Percentiles rank a stretch among this genome's conserved stretches.
Evolutionary conservation across 1,140 invertebrate species (phyloP).

Genomic region (Drosophila ficusphila): DNA sequence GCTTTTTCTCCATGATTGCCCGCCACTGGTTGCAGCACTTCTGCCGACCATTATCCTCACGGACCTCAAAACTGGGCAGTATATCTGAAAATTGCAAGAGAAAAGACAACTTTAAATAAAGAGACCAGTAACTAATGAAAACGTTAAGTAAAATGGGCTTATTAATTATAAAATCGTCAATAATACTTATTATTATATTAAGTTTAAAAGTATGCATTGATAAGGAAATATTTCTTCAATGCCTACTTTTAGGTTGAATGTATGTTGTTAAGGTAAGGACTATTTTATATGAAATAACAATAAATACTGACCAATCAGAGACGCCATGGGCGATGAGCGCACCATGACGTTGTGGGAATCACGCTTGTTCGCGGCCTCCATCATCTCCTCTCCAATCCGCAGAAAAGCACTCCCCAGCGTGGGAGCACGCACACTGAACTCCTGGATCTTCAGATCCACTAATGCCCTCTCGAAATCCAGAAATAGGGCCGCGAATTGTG

Average conservation of each 20-base stretch:
- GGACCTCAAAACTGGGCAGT: constrained; percentile 8
- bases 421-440: constrained; percentile 95
- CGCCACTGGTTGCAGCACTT: constrained; percentile 29
- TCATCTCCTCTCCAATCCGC: constrained; percentile 8
- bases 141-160: no score
- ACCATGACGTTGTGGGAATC: fast-evolving
- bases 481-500: constrained; percentile 17
- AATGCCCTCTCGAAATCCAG: constrained; percentile 20
- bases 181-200: no score
- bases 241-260: no score
- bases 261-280: no score
- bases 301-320: constrained; percentile 7
- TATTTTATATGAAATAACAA: no score
- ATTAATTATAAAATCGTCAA: no score
- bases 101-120: no score
- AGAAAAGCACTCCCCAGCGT: constrained; percentile 93
- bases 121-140: background rate
- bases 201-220: no score
- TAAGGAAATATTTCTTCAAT: no score
- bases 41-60: background rate
- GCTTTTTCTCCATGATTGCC: constrained; percentile 30
- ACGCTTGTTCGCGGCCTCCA: background rate
- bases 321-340: background rate
- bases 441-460: constrained; percentile 85
- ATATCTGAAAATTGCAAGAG: constrained; percentile 7